Percentiles rank a stretch among this genome's conserved stretches.
phyloP scores from a whole-genome alignment of 2,888 invertebrate genomes.

The Hanleya hanleyi region DNA sequence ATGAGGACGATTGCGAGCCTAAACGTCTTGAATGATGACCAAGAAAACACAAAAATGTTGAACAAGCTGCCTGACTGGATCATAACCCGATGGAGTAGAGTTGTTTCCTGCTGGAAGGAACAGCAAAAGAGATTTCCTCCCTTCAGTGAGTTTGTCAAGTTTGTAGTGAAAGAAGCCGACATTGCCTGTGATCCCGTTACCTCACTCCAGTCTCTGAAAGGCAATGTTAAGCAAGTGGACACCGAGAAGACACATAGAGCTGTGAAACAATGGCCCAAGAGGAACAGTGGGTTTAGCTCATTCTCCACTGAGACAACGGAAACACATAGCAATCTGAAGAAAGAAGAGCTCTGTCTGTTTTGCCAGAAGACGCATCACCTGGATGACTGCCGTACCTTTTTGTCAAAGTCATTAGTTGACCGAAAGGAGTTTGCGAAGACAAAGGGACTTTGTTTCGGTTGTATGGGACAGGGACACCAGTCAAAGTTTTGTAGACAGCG shows the following conservation, averaged over 20 bases:
- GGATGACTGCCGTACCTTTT: constrained; percentile 25
- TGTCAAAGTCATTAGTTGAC: constrained; percentile 16
- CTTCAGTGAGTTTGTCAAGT: too few relatives aligned
- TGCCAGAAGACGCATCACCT: constrained; percentile 27
- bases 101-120: too few relatives aligned
- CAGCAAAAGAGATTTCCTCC: too few relatives aligned
- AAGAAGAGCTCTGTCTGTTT: constrained; percentile 22
- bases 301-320: too few relatives aligned
- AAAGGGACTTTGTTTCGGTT: constrained; percentile 42
- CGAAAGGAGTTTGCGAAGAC: constrained; percentile 29
- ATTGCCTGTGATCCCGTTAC: too few relatives aligned
- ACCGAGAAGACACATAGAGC: too few relatives aligned
- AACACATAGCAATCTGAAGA: too few relatives aligned
- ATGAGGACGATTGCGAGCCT: constrained; percentile 19
- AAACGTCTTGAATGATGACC: constrained; percentile 24
- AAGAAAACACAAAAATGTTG: constrained; percentile 34
- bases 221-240: too few relatives aligned
- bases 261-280: too few relatives aligned
- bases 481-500: constrained; percentile 32
- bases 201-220: too few relatives aligned
- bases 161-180: too few relatives aligned
- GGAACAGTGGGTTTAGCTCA: too few relatives aligned
- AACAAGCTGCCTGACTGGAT: constrained; percentile 37
- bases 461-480: constrained; percentile 36
- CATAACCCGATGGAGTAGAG: constrained; percentile 24